A percentile compares a stretch with the other conserved stretches of the same genome.
These are phyloP conservation scores for Procambarus clarkii DNA, from an alignment of 1,140 invertebrate species.

Conservation along the genomic window DNA sequence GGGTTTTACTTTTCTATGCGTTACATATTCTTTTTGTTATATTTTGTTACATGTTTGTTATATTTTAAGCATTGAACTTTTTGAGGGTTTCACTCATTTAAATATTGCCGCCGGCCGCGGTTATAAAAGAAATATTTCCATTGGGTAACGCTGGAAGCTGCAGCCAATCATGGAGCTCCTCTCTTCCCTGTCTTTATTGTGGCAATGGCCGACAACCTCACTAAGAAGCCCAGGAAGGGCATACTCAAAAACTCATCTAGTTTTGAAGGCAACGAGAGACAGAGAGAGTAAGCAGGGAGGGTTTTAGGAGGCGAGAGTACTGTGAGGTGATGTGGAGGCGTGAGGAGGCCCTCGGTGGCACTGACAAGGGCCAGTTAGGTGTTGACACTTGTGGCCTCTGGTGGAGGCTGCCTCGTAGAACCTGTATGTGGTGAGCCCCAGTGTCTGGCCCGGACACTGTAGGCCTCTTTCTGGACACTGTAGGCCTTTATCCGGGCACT, in stretches of 20 bases:
- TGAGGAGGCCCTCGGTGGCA: background rate
- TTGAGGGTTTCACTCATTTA: background rate
- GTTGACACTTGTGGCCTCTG: background rate
- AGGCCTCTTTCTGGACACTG: no score
- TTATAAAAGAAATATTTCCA: constrained; percentile 8
- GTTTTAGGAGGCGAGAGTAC: no score
- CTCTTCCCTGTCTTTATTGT: background rate
- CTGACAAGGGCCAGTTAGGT: background rate
- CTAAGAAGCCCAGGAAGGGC: constrained; percentile 89
- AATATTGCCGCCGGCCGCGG: background rate
- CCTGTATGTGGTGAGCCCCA: no score
- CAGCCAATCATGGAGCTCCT: background rate
- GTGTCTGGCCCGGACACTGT: no score
- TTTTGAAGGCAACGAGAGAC: constrained; percentile 85
- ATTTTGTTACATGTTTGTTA: background rate
- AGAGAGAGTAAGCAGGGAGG: constrained; percentile 74
- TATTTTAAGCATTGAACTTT: background rate
- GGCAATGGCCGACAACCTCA: constrained; percentile 78
- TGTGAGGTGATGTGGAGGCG: background rate
- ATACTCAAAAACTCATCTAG: constrained; percentile 94
- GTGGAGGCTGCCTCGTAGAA: no score
- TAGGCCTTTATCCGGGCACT: no score
- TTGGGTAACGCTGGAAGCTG: background rate
- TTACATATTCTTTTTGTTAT: no score
- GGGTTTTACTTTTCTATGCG: no score